Conservation (phyloP, 2,113 vertebrate genomes). For the Ophiodon elongatus region DNA sequence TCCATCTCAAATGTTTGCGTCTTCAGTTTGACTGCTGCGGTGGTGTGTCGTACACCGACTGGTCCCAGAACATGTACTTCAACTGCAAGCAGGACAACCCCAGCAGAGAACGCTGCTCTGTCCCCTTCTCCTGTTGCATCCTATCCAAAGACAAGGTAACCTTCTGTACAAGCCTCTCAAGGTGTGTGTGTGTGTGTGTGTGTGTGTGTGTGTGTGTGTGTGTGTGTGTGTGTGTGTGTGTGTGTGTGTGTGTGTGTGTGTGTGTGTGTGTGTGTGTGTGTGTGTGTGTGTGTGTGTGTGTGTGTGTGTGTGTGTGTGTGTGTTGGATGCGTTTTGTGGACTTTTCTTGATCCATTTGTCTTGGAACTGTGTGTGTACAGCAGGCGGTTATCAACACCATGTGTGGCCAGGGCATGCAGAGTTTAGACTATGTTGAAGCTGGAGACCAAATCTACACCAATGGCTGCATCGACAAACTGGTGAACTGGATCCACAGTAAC, state of each 20-base stretch:
- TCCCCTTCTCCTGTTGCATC: slow-evolving; percentile 93
- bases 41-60: slow-evolving; percentile 88
- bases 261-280: too few species aligned
- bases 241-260: too few species aligned
- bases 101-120: slow-evolving; percentile 90
- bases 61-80: slow-evolving; percentile 94
- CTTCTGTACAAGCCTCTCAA: too few species aligned
- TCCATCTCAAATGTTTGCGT: slow-evolving; percentile 5
- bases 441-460: slow-evolving; percentile 88
- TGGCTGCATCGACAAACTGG: slow-evolving; percentile 95
- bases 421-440: slow-evolving; percentile 79
- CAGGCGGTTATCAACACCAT: slow-evolving; percentile 94
- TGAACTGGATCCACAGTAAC: slow-evolving; percentile 95
- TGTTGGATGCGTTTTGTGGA: not conserved
- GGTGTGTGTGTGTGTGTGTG: too few species aligned
- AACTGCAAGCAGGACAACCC: slow-evolving; percentile 88
- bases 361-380: not conserved
- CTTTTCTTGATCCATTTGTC: not conserved
- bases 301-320: too few species aligned
- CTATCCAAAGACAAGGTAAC: slow-evolving; percentile 79
- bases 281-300: too few species aligned
- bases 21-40: slow-evolving; percentile 92
- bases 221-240: too few species aligned
- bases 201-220: too few species aligned
- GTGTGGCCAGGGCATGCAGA: slow-evolving; percentile 92